Base-by-base conservation (phyloP, 1,140 invertebrate species). In the Micrasema minimum region DNA sequence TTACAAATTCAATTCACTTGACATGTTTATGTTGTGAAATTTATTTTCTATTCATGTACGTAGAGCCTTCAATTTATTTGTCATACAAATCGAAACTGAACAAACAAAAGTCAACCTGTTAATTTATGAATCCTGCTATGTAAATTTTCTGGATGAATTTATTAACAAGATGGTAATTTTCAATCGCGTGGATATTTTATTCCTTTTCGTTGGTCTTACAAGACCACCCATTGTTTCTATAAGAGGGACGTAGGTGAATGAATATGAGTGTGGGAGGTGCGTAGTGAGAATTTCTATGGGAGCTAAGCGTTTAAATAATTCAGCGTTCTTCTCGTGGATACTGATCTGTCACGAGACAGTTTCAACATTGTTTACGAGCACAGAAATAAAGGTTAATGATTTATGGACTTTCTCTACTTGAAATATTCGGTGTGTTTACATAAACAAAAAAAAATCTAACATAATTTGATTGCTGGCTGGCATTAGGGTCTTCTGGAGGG, bases 181-280 rank as follows among this genome's bases (percentile, higher is more conserved):
- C 59, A 64, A 45, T 46, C 59, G 45, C 43, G 26, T 48, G 31
- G 3, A 46, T 64, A 23, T 46, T 31, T 45, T 46, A 64, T 45
- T 64, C 22, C 23, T 45, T 38, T 35, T 18, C 9, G 1, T 46
- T 45, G 10, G 1, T 16, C 57, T 26, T 26, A 46, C 26, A 31
- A 31, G 59, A 64, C 59, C 59, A 64, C 59, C 59, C 59, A 64
- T 64, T 64, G 59, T 64, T 46, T 64, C 55, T 45, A 6, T 10
- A 9, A 31, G 59, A 46, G 45, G 7, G 7, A 31, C 26, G 26
- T 31, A 31, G 26, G 26, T 31, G 26, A 31, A 31, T 7, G 26
- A 59, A 10, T 31, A 64, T 22, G 5, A 16, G 31, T 46, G 59
- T 64, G 59, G 59, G 59, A 26, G 59, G 43, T 16, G 43, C 26